Conservation (phyloP, 2,113 vertebrate genomes). For the Prunella himalayana region DNA sequence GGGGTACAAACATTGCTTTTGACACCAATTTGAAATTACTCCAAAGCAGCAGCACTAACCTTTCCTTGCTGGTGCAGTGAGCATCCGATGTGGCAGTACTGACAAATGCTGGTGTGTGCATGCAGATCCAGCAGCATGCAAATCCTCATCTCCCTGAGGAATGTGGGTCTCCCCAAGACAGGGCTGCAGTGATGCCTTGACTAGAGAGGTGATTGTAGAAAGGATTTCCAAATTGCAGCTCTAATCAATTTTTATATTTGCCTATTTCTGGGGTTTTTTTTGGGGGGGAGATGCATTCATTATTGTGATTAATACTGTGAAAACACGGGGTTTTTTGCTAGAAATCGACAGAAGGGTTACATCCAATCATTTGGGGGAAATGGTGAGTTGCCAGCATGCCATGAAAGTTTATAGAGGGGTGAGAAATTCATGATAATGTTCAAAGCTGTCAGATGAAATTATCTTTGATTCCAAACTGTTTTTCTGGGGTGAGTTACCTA, state of each 20-base stretch:
- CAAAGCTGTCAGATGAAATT: not conserved
- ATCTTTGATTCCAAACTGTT: not conserved
- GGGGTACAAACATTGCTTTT: not conserved
- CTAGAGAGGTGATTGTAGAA: not conserved
- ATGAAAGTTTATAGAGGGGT: not conserved
- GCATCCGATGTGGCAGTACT: not conserved
- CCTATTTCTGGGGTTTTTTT: not conserved
- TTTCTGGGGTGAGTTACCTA: not conserved
- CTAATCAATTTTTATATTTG: not conserved
- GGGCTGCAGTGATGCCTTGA: not conserved
- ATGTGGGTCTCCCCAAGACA: not conserved
- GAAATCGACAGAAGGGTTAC: not conserved
- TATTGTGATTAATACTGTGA: not conserved
- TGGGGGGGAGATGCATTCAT: rapidly evolving
- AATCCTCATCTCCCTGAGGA: not conserved
- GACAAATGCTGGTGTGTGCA: not conserved
- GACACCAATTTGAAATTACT: not conserved
- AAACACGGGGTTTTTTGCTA: rapidly evolving
- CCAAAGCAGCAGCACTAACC: not conserved
- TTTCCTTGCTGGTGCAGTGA: not conserved
- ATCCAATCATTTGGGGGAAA: not conserved
- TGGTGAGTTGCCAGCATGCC: not conserved
- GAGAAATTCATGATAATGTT: not conserved
- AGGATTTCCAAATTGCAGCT: not conserved
- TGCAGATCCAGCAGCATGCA: not conserved